Evolutionary conservation across 2,113 vertebrate genomes (phyloP), one percentile per base, ranked within the genome.

Genomic region (Micronycteris hirsuta): DNA sequence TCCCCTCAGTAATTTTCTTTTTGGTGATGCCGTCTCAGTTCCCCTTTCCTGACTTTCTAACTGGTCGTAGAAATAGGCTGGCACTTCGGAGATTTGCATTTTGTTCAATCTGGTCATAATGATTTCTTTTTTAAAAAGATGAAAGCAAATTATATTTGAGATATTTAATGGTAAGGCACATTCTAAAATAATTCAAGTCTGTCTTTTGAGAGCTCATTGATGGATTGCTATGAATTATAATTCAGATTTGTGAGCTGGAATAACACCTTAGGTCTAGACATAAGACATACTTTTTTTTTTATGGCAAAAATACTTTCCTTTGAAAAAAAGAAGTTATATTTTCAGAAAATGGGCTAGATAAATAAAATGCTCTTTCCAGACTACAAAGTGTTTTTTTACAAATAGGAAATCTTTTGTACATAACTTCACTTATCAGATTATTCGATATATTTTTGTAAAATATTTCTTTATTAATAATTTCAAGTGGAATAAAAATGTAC

Each of bases 1-100:
- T 97, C 96, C 97, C 95, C 56, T 97, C 97, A 97, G 96, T 98
- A 93, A 96, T 86, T 93, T 96, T 74, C 89, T 78, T 97, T 95
- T 45, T 43, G 90, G 91, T 73, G 67, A 28, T 41, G 28, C 68
- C n/a, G 28, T 97, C 47, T 97, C 95, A 91, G 88, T 97, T 97
- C 94, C 96, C 70, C 28, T 97, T 98, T 95, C 86, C 73, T 26
- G 54, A 89, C 49, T 89, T 84, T 94, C 81, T 95, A 28, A 68
- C 54, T 91, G 93, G 95, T 96, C 91, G 95, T 80, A 88, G 96
- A 97, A 96, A 97, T 95, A 97, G 88, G 78, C 86, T 96, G 97
- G 71, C 86, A 94, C 93, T 96, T 95, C 93, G 41, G 15, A 93
- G 96, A 82, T 95, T 96, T 97, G 61, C 16, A 73, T 89, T 88